These are phyloP conservation scores for Crotalus helleri DNA, from an alignment of 2,113 vertebrate genomes.

Conservation along the genomic window DNA sequence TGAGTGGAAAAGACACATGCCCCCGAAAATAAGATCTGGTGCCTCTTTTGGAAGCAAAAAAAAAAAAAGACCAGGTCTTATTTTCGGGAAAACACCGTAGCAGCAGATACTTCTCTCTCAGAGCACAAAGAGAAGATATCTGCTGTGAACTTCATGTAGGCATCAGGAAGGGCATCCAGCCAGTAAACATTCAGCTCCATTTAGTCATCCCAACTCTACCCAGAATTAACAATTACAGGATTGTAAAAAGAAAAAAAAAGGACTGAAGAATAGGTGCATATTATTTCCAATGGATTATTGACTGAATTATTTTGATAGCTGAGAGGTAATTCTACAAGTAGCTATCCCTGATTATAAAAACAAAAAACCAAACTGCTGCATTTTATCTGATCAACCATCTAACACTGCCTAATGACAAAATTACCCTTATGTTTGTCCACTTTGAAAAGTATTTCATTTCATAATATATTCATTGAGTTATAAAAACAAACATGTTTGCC, in stretches of 20 bases:
- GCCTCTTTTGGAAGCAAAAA: too few relatives aligned
- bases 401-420: background rate
- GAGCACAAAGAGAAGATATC: background rate
- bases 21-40: too few relatives aligned
- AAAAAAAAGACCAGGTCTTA: too few relatives aligned
- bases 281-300: background rate
- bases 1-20: too few relatives aligned
- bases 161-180: background rate
- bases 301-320: background rate
- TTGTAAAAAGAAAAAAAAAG: background rate
- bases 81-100: too few relatives aligned
- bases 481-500: background rate
- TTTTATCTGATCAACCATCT: background rate
- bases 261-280: conserved; percentile 39
- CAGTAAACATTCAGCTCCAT: background rate
- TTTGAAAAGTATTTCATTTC: background rate
- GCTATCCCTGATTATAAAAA: background rate
- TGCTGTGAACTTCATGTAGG: background rate
- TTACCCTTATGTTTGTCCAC: background rate
- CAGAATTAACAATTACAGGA: background rate
- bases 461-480: background rate
- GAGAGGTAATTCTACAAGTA: background rate
- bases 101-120: background rate
- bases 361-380: background rate
- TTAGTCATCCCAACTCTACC: background rate